phyloP scores from a whole-genome alignment of 2,797 vertebrate species.

The Pogonophryne albipinna region DNA sequence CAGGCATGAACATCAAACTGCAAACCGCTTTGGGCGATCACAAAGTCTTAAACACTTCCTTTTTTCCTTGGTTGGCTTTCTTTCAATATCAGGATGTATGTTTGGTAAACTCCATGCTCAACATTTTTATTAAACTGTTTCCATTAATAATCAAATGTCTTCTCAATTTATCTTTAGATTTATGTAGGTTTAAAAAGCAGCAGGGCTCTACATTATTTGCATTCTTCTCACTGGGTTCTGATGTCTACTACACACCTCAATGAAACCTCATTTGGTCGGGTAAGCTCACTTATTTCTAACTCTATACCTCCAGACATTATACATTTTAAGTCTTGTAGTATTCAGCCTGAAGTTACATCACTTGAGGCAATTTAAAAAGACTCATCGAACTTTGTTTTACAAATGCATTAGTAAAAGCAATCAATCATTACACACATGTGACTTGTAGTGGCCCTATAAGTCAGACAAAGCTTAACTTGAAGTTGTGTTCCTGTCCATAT shows the following conservation, averaged over 20 bases:
- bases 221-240: background rate
- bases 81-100: background rate
- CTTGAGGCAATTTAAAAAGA: background rate
- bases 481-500: background rate
- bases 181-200: no score
- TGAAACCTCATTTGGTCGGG: background rate
- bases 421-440: no score
- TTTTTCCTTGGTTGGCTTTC: background rate
- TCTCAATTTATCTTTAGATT: background rate
- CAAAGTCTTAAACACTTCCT: background rate
- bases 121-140: background rate
- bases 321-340: background rate
- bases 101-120: background rate
- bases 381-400: background rate
- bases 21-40: constrained; percentile 12
- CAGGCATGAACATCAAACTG: constrained; percentile 2
- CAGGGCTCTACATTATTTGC: background rate
- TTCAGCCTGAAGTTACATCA: background rate
- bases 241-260: background rate
- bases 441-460: no score
- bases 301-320: background rate
- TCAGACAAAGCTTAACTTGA: background rate
- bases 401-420: background rate
- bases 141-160: background rate
- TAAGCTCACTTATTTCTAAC: background rate